Evolutionary conservation across 2,888 invertebrate species (phyloP), one percentile per base, ranked within the genome.

Genomic region (Zaprionus obscuricornis): DNA sequence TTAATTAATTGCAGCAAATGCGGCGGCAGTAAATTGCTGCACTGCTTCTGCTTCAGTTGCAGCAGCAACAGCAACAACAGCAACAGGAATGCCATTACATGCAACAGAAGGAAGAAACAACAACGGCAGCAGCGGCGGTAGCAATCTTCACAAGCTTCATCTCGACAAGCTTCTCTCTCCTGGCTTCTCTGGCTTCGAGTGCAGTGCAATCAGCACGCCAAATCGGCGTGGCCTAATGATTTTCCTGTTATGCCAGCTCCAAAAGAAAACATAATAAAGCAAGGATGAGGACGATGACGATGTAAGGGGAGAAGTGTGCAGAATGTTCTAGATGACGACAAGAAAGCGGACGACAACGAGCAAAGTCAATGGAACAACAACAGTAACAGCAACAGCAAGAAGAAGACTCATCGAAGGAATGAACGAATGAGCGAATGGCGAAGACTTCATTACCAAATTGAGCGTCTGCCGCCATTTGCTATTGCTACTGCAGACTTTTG

Each of bases 381-480:
- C 24, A 58, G 50, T 43, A 54, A 49, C 52, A 59, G 42, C 65
- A 56, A 59, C 49, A 60, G 56, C 49, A 59, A 52, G 60, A 60
- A 63, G 24, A 22, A 14, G 27, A n/a, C n/a, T n/a, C n/a, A n/a
- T n/a, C n/a, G 43, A 13, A 29, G 10, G 4, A n/a, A 52, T 59
- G 36, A 49, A 62, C 52, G 43, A 77, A 6, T 17, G 14, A 13
- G 22, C 24, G 56, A 62, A 59, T 42, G 55, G 55, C 63, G 72
- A 83, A 58, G 64, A 85, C 81, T 81, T 86, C 81, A 81, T 81
- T 81, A 86, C 81, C 81, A 86, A 81, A 81, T 86, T 81, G 85
- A 81, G 86, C 85, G 83, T 63, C 85, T 82, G 63, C 65, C 70
- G 59, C 45, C 47, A 54, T 66, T 37, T 49, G 52, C 11, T 52